Evolutionary conservation across 1,140 invertebrate genomes (phyloP), one percentile per base, ranked within the genome.

Genomic region (Apis florea): DNA sequence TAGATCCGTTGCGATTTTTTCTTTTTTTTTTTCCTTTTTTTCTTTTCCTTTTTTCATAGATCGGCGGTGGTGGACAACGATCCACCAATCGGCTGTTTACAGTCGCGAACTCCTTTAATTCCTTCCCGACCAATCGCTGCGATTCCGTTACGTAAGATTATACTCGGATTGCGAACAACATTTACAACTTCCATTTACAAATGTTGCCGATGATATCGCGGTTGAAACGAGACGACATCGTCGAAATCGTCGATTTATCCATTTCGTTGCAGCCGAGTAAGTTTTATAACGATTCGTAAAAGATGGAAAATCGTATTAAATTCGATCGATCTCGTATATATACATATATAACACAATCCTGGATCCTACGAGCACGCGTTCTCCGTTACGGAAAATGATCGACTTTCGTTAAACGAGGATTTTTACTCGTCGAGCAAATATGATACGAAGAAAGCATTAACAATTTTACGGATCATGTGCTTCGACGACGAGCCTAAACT

Each of bases 1-100:
- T 63, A 85, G 85, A 84, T 84, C 78, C 72, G 73, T 79, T 83
- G 70, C 61, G 53, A 86, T 83, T 89, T 88, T 88, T 40, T 31
- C 2, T 40, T 40, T 3, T 40, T 40, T 1, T 31, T 31, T 31
- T 31, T 31, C 3, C 0, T 40, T 6, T 6, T 40, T 40, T 40
- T 40, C 6, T 40, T 3, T 40, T 6, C 31, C 6, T 40, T 40
- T 5, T 2, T 88, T 81, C 67, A 61, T 21, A 6, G 21, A 72
- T 76, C n/a, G 51, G 59, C 63, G n/a, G n/a, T n/a, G n/a, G n/a
- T 56, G 24, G 24, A 67, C 17, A 54, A n/a, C 79, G 51, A 67
- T 74, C 31, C 70, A 5, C 53, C 70, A 53, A 67, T 74, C 53
- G n/a, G 53, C 5, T 40, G 53, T 74, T 72, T 49, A 56, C 51